Base-by-base conservation (phyloP, 2,113 vertebrate species). In the Melierax canorus region DNA sequence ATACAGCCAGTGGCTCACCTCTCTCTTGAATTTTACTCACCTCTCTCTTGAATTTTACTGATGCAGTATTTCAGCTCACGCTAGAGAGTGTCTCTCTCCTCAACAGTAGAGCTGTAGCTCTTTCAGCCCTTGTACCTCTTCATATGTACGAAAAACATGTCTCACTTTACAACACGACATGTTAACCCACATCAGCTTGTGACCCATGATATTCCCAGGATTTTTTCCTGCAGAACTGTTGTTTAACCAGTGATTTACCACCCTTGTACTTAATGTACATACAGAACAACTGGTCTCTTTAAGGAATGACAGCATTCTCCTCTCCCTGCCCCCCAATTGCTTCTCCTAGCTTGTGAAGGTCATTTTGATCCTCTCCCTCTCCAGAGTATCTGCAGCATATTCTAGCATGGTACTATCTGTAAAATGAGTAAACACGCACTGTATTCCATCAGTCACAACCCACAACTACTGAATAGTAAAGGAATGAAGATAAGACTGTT, bases 131-230 rank as follows among this genome's bases (percentile, higher is more conserved):
- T 9, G 39, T 9, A 45, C 18, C 43, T 92, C 58, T 79, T 72
- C 12, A 3, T 5, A 48, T 2, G 7, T 39, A 64, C 1, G 6
- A 75, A 68, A 72, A 41, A 39, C 39, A 72, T 1, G 1, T 38
- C 56, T 63, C 51, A 20, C n/a, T 77, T 43, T 51, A 69, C 17
- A 50, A 27, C 36, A 53, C 0, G 6, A 78, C 38, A 53, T 5
- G 1, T 59, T 55, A 78, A 64, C 29, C 10, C 56, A 67, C 21
- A 24, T 36, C 20, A 80, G 17, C 30, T 77, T 83, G 45, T 43
- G 39, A 56, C 21, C 12, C 15, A 38, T 0, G 4, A 75, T 32
- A 92, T 38, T 74, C 15, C n/a, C 19, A 68, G 17, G 4, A 19
- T 4, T 53, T 78, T 75, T 90, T 48, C 51, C 48, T 53, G 43